Percentiles rank a stretch among this genome's conserved stretches.
Evolutionary conservation across 2,113 vertebrate genomes (phyloP).

Genomic region (Ardeotis arabs): DNA sequence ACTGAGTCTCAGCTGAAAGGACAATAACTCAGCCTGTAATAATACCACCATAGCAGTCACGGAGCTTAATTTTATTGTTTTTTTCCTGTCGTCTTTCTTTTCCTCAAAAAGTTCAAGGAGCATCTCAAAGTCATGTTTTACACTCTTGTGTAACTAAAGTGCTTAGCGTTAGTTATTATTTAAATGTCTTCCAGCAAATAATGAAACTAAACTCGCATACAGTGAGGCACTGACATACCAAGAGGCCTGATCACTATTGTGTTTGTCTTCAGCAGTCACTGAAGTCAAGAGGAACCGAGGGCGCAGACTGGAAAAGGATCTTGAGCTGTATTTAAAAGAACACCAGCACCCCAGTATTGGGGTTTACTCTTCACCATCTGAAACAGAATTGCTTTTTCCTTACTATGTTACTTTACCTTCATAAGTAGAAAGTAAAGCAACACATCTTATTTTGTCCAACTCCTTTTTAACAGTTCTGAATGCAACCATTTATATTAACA

Average conservation of each 20-base stretch:
- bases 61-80: not conserved
- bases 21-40: not conserved
- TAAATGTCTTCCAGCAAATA: too few species aligned
- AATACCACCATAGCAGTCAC: not conserved
- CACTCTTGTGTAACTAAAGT: not conserved
- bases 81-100: not conserved
- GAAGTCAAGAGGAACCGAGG: not conserved
- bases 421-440: not conserved
- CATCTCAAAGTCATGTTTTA: not conserved
- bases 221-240: not conserved
- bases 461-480: not conserved
- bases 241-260: not conserved
- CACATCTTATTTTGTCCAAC: not conserved
- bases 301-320: not conserved
- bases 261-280: not conserved
- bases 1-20: not conserved
- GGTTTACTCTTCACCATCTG: not conserved
- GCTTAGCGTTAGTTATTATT: too few species aligned
- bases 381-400: not conserved
- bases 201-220: not conserved
- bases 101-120: not conserved
- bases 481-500: not conserved
- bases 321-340: not conserved
- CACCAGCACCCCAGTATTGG: not conserved
- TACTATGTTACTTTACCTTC: rapidly evolving